These are phyloP conservation scores for Leuciscus idus DNA, from an alignment of 2,113 vertebrate species.

Conservation along the genomic window DNA sequence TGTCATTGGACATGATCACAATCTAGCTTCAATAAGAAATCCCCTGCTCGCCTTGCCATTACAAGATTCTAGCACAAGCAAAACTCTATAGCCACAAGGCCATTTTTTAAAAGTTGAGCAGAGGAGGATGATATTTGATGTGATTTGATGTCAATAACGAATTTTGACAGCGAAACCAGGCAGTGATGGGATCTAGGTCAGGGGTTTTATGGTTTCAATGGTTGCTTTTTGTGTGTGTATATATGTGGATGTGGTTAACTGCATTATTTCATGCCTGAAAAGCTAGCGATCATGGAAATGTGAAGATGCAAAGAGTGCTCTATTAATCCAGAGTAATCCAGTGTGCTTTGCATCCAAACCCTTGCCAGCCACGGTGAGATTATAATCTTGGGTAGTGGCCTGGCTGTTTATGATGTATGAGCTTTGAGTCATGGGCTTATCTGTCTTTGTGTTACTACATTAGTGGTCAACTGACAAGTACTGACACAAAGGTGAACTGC, in stretches of 20 bases:
- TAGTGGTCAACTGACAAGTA: background rate
- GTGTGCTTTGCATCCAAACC: constrained; percentile 48
- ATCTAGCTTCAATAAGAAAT: constrained; percentile 29
- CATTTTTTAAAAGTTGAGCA: constrained; percentile 3
- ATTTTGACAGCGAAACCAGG: constrained; percentile 31
- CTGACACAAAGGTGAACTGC: too few species aligned
- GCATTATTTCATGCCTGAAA: constrained; percentile 59
- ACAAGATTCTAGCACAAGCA: constrained; percentile 12
- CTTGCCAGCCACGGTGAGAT: constrained; percentile 31
- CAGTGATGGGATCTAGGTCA: constrained; percentile 28
- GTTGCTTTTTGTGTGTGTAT: constrained; percentile 9
- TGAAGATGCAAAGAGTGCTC: constrained; percentile 55
- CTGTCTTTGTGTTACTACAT: background rate
- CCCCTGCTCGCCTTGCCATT: constrained; percentile 6
- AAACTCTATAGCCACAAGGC: background rate
- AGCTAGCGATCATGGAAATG: constrained; percentile 54
- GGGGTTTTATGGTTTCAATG: constrained; percentile 13
- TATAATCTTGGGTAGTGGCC: constrained; percentile 8
- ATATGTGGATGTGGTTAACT: constrained; percentile 20
- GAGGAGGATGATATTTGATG: constrained; percentile 32
- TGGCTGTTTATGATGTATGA: background rate
- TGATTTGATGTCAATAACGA: constrained; percentile 20
- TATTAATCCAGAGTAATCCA: constrained; percentile 70
- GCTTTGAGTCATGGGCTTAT: background rate
- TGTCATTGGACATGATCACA: constrained; percentile 3